Evolutionary conservation across 2,888 invertebrate genomes (phyloP), one percentile per base, ranked within the genome.

Genomic region (Shargacucullia verbasci): DNA sequence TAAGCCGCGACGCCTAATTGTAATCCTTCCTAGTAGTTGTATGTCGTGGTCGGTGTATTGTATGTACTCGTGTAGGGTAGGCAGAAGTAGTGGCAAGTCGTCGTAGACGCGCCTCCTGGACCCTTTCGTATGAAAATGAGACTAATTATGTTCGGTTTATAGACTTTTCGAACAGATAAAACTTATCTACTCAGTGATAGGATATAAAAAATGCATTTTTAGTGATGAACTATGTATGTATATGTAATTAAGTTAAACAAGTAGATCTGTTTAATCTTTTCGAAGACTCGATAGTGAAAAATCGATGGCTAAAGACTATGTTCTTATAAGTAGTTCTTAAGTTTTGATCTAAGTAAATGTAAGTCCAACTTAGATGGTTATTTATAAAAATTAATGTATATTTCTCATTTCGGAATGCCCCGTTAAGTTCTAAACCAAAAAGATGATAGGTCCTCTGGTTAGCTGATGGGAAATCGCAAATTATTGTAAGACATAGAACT

Each of bases 251-350:
- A 86, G 86, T 90, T 86, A 88, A 87, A 82, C 83, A 79, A 86
- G 91, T 92, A 91, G 93, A 93, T 92, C 90, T 90, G 94, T 93
- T 93, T 93, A 90, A 93, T 94, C 93, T 93, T 85, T 92, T 94
- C 93, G 93, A 93, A 94, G 93, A 93, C 80, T 92, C 92, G 83
- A 81, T 87, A 82, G 86, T 87, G 85, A 86, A 89, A 67, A 89
- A 90, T 91, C 90, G 92, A 91, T 90, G 87, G 87, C 89, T 94
- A 91, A 94, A 92, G 92, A 93, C 91, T 93, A 92, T 86, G 90
- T 87, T 90, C 83, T 87, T 82, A 66, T 92, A 91, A 91, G 89
- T 85, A 80, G 74, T 45, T 53, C 59, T 53, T 92, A 92, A 91
- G 89, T 82, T 86, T 60, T 70, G 82, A 77, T 85, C 73, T 91